phyloP scores from a whole-genome alignment of 2,113 vertebrate genomes.

The Brachypteracias leptosomus region DNA sequence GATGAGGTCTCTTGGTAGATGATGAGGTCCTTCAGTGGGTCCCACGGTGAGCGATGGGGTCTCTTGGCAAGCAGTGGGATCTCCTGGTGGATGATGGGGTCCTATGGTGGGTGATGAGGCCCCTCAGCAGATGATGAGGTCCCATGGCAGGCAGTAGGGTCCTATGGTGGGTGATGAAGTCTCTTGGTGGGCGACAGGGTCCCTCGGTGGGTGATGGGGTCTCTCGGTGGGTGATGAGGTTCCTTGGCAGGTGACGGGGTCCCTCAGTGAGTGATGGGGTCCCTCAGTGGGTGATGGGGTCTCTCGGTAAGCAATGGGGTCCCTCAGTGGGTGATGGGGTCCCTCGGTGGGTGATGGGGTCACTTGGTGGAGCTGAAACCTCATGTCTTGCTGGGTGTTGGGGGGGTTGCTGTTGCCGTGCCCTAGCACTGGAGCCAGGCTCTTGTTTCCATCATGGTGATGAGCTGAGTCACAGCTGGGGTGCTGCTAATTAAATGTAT shows the following conservation, averaged over 20 bases:
- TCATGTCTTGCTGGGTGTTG: fast-evolving
- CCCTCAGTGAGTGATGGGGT: no score
- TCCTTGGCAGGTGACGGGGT: no score
- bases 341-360: not conserved
- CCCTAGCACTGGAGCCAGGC: not conserved
- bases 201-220: not conserved
- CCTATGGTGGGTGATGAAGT: no score
- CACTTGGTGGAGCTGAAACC: not conserved
- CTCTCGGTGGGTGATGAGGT: not conserved
- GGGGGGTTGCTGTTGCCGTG: not conserved
- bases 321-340: no score
- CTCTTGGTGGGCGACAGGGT: not conserved
- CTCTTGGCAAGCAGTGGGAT: not conserved
- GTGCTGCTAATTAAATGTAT: constrained; percentile 74
- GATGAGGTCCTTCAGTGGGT: not conserved
- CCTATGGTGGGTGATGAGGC: no score
- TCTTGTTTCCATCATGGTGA: constrained; percentile 43
- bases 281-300: no score
- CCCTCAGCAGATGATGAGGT: not conserved
- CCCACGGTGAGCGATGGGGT: fast-evolving
- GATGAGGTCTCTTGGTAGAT: not conserved
- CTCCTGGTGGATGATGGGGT: no score
- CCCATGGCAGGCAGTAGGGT: no score
- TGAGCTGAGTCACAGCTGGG: constrained; percentile 75
- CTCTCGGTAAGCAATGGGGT: no score